Base-by-base conservation (phyloP, 2,113 vertebrate genomes). In the Malaclemys terrapin region DNA sequence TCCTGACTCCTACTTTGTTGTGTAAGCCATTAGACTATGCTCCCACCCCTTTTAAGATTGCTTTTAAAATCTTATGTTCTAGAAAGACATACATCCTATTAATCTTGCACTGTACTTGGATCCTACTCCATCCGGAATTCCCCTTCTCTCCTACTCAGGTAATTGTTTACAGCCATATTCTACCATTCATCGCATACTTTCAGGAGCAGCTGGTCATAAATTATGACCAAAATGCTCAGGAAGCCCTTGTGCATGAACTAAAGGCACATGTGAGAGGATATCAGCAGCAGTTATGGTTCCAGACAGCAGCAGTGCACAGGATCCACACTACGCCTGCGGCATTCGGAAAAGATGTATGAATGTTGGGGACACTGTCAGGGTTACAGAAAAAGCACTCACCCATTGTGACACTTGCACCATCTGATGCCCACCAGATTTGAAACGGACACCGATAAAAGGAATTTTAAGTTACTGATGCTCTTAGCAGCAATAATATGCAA, bases 121-220 rank as follows among this genome's bases (percentile, higher is more conserved):
- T 85, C 88, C 80, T 53, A 29, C 72, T 92, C 27, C 84, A 86
- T 35, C 53, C 82, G 47, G 59, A 69, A 2, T 95, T 85, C 12
- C 79, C 86, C 54, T 84, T n/a, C 20, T 91, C 90, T 96, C 38
- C 57, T 78, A 10, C 89, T 82, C 52, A 94, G 86, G 89, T 31
- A 82, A 20, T 89, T 69, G 53, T 47, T 91, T 81, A 75, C 81
- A 59, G 50, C 53, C 80, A 84, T 88, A 88, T 84, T 53, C 80
- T 83, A 45, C 90, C 80, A 92, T 83, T 87, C 85, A 87, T 79
- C 59, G 57, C 49, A 62, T 87, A 59, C 54, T 45, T 62, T 45
- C 27, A 53, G 76, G 76, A 53, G 52, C 76, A 81, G 24, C 24
- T 76, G 11, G 5, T 25, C 10, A 76, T 88, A 86, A 79, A 88